Percentiles rank a stretch among this genome's conserved stretches.
Conservation (phyloP, 2,888 invertebrate genomes). For the Apotomis capreana region DNA sequence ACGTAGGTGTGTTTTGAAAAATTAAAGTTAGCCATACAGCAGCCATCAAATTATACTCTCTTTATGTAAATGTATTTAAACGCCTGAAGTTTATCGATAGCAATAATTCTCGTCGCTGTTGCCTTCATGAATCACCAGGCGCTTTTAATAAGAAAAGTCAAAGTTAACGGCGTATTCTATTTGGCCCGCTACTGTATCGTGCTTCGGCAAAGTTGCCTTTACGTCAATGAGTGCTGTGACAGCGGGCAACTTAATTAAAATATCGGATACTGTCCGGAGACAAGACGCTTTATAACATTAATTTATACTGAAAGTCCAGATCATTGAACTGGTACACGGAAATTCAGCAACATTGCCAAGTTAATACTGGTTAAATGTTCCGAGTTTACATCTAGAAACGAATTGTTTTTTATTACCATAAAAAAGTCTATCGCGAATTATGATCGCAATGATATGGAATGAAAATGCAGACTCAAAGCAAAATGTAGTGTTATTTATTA, state of each 20-base stretch:
- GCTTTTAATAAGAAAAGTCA: constrained; percentile 16
- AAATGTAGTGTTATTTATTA: no score
- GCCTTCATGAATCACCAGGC: constrained; percentile 12
- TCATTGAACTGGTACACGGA: constrained; percentile 9
- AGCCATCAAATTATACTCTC: constrained; percentile 11
- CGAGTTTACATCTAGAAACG: not conserved
- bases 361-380: not conserved
- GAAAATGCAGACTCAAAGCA: no score
- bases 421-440: not conserved
- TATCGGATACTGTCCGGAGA: constrained; percentile 48
- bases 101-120: constrained; percentile 6
- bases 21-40: not conserved
- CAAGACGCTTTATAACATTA: constrained; percentile 29
- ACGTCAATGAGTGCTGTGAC: constrained; percentile 44
- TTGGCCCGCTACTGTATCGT: constrained; percentile 22
- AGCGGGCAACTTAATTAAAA: constrained; percentile 60
- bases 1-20: no score
- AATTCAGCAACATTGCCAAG: not conserved
- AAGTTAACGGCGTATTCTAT: constrained; percentile 19
- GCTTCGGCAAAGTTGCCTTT: constrained; percentile 45
- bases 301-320: not conserved
- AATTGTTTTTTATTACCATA: not conserved
- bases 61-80: constrained; percentile 1
- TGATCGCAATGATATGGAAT: no score
- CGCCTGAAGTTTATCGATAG: constrained; percentile 28